Evolutionary conservation across 2,797 vertebrate species (phyloP), one percentile per base, ranked within the genome.

Genomic region (Lophius americanus): DNA sequence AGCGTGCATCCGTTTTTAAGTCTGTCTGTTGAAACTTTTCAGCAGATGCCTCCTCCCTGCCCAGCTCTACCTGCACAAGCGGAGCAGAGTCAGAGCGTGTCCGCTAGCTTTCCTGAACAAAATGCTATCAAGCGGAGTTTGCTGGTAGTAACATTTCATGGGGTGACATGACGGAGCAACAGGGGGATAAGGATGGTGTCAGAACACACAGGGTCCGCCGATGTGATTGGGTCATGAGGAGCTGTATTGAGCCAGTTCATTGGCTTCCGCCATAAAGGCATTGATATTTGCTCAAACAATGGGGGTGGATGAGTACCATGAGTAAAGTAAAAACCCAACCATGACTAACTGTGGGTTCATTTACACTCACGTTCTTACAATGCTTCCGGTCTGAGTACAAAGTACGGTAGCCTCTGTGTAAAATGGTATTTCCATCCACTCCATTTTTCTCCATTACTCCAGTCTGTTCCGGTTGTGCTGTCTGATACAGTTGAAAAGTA

Each of bases 1-100:
- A 82, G 85, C 70, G 85, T 92, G 90, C 90, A 82, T 84, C 82
- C 68, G 64, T 64, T 68, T 63, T 41, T 43, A 55, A 68, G 64
- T 83, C 72, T 76, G 64, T 74, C 58, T 36, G 39, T 65, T 64
- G 41, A 58, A 56, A 58, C 68, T 57, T 53, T 65, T 54, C n/a
- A 39, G 39, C 42, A 67, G 51, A 68, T 23, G 23, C 62, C 13
- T 53, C 23, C 39, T 49, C 35, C 12, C 23, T 0, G 3, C 37
- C 41, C 0, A 9, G 49, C 14, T 57, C 23, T 13, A 0, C 62
- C 50, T 41, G 47, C 51, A 64, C 11, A 48, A 60, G 39, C 0
- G 44, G 54, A 47, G 46, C 37, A 0, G 13, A 66, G 51, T 11
- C n/a, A 8, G 54, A 10, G 44, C 42, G 41, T 43, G 43, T 12